Conservation (phyloP, 2,113 vertebrate species). For the Phaethornis superciliosus region DNA sequence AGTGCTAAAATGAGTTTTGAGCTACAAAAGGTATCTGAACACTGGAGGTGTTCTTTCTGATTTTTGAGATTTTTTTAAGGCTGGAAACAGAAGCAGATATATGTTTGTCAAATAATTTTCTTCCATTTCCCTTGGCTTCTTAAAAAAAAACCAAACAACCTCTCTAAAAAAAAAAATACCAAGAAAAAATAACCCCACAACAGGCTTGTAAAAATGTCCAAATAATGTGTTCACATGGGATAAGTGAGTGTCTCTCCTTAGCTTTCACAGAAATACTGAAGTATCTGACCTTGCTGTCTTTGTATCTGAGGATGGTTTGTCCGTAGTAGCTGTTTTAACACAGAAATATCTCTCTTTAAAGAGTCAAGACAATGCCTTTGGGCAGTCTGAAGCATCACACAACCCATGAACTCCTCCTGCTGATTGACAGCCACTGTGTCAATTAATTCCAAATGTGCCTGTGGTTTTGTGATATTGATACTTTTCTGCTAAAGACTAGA, state of each 20-base stretch:
- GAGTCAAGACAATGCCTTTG: background rate
- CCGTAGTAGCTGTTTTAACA: background rate
- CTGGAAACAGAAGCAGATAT: no score
- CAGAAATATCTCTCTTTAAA: background rate
- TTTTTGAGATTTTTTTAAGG: background rate
- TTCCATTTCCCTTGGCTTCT: background rate
- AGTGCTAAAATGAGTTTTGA: background rate
- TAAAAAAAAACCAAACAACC: background rate
- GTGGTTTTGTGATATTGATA: background rate
- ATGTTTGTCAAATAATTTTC: background rate
- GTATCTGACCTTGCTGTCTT: background rate
- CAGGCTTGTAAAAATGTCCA: accelerated
- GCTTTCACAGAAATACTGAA: background rate
- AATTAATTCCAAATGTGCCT: background rate
- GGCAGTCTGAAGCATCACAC: background rate
- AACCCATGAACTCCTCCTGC: background rate
- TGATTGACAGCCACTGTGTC: background rate
- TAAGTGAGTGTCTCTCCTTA: background rate
- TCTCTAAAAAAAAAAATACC: no score
- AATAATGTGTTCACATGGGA: accelerated
- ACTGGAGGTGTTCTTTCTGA: background rate
- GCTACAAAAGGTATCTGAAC: no score
- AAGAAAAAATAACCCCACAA: background rate
- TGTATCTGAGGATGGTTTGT: background rate
- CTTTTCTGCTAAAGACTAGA: background rate